These are phyloP conservation scores for Junonia oenone DNA, from an alignment of 2,888 invertebrate species.

Conservation along the genomic window DNA sequence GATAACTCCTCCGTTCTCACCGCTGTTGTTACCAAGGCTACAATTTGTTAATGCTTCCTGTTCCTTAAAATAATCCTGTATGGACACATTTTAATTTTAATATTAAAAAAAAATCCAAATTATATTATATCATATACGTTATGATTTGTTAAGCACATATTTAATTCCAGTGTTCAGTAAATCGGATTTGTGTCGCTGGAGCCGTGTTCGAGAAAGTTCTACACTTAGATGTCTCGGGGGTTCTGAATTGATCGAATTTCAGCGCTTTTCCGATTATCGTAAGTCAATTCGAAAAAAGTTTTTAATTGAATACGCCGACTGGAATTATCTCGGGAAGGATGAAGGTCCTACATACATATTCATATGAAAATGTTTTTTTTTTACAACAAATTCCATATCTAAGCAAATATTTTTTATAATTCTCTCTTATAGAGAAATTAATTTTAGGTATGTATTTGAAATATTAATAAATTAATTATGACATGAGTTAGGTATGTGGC, in stretches of 20 bases:
- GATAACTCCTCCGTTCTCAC: too few species aligned
- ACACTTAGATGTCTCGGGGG: slow-evolving; percentile 21
- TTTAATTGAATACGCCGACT: slow-evolving; percentile 20
- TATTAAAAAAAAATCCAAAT: too few species aligned
- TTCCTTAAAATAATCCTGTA: too few species aligned
- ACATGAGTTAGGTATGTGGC: neutral
- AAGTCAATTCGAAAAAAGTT: slow-evolving; percentile 21
- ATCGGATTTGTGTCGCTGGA: slow-evolving; percentile 2
- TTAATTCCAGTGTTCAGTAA: neutral
- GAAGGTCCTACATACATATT: neutral
- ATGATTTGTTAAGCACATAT: neutral
- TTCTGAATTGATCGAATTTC: slow-evolving; percentile 17
- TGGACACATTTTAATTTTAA: too few species aligned
- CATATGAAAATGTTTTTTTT: neutral
- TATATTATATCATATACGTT: neutral
- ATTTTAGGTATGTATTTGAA: too few species aligned
- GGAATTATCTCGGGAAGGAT: slow-evolving; percentile 1
- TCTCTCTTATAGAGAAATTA: too few species aligned
- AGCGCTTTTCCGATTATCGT: slow-evolving; percentile 19
- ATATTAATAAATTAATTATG: too few species aligned
- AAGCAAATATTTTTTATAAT: too few species aligned
- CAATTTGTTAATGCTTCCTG: too few species aligned
- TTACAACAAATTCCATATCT: neutral
- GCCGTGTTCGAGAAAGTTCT: slow-evolving; percentile 20
- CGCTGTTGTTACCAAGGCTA: too few species aligned